Conservation (phyloP, 1,140 invertebrate genomes). For the Antheraea pernyi region DNA sequence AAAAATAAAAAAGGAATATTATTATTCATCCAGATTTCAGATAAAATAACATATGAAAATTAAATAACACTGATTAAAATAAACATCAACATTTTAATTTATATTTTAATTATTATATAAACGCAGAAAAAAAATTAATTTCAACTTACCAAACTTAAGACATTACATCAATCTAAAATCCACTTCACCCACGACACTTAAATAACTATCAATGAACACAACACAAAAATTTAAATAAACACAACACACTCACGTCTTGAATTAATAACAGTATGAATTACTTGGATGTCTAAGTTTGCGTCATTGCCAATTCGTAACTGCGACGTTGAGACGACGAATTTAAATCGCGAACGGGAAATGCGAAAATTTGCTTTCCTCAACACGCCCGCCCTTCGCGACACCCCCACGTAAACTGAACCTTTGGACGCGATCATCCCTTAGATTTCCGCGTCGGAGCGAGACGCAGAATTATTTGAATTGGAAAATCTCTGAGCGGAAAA, state of each 20-base stretch:
- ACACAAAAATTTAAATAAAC: background rate
- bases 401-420: slow-evolving; percentile 59
- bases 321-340: background rate
- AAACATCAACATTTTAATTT: too few relatives aligned
- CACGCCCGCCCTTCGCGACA: slow-evolving; percentile 36
- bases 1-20: too few relatives aligned
- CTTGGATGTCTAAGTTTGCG: background rate
- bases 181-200: background rate
- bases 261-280: background rate
- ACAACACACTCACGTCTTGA: background rate
- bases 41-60: too few relatives aligned
- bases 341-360: background rate
- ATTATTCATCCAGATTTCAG: too few relatives aligned
- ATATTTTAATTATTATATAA: background rate
- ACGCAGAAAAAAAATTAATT: background rate
- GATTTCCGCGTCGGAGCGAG: slow-evolving; percentile 58
- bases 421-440: slow-evolving; percentile 50
- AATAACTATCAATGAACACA: background rate
- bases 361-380: slow-evolving; percentile 13
- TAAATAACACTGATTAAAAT: too few relatives aligned
- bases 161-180: background rate
- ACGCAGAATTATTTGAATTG: slow-evolving; percentile 20
- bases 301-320: background rate
- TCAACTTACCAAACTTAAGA: background rate
- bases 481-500: background rate